Base-by-base conservation (phyloP, 2,113 vertebrate species). In the Triplophysa dalaica region DNA sequence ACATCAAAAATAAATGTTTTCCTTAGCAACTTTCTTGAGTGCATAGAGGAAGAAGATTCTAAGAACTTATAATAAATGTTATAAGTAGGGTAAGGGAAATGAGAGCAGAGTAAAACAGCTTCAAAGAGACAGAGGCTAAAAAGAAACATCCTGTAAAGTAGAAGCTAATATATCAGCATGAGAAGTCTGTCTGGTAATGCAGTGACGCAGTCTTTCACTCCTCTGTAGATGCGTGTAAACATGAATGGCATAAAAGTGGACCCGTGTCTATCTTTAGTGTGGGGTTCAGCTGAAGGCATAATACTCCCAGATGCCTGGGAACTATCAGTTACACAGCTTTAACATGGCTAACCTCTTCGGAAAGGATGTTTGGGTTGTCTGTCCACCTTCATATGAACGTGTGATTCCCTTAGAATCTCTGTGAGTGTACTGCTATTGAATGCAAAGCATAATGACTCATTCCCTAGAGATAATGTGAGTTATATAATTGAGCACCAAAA, bases 321-420 rank as follows among this genome's bases (percentile, higher is more conserved):
- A 82, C 82, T 82, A 88, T 86, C 70, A 58, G 80, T 86, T 82
- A 82, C 54, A 76, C 45, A 21, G 67, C 67, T 78, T 75, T 22
- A 85, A 74, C 52, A 54, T 52, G 58, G 60, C 52, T 61, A 75
- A 24, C 43, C 73, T 48, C 70, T 22, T 81, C 80, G 78, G 75
- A 86, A 79, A 82, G 78, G 85, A 86, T 87, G 85, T 87, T 90
- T 86, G 84, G 87, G 77, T 82, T 88, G 38, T 83, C 80, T 81
- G 76, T 85, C 69, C 78, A 80, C 70, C 65, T 84, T 84, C 73
- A 29, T 29, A 4, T 85, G 69, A 33, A 78, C 72, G 78, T 79
- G 77, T 80, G 84, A 76, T 88, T 87, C 87, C 85, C 82, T 38
- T 0, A 38, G 81, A 66, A 69, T 86, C 79, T 38, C n/a, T 63